phyloP scores from a whole-genome alignment of 1,140 invertebrate species.

The Rhysida immarginata region DNA sequence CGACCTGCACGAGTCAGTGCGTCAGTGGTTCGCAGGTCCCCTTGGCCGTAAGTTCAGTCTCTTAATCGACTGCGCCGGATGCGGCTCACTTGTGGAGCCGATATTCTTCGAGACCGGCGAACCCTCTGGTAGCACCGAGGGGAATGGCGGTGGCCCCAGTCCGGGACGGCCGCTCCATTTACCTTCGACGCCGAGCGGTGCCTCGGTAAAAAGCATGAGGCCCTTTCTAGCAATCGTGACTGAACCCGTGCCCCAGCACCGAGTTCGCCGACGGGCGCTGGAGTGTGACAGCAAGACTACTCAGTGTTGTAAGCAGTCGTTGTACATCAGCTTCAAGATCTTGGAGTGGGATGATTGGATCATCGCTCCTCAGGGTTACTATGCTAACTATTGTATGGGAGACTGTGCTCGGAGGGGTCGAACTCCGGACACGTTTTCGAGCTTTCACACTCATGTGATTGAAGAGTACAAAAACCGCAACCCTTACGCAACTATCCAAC shows the following conservation, averaged over 20 bases:
- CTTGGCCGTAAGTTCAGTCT: conserved; percentile 42
- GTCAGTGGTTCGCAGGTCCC: conserved; percentile 30
- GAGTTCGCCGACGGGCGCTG: conserved; percentile 59
- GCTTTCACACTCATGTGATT: conserved; percentile 75
- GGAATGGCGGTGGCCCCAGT: not conserved
- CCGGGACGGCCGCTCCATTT: conserved; percentile 33
- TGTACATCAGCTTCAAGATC: conserved; percentile 77
- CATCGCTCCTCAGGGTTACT: conserved; percentile 68
- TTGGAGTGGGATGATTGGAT: conserved; percentile 93
- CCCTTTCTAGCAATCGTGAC: conserved; percentile 74
- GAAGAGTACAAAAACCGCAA: conserved; percentile 69
- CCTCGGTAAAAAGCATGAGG: conserved; percentile 23
- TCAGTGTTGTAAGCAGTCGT: conserved; percentile 77
- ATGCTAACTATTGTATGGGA: conserved; percentile 86
- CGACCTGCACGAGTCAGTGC: conserved; percentile 54
- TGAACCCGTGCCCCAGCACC: conserved; percentile 36
- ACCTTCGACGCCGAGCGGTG: conserved; percentile 7
- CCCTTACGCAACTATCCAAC: conserved; percentile 48
- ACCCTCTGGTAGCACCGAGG: conserved; percentile 8
- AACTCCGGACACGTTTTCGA: conserved; percentile 66
- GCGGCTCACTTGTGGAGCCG: conserved; percentile 42
- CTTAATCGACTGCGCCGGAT: conserved; percentile 65
- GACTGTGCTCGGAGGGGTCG: conserved; percentile 47
- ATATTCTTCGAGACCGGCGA: conserved; percentile 41
- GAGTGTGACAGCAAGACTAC: conserved; percentile 58